Conservation (phyloP, 2,113 vertebrate genomes). For the Malurus elegans region DNA sequence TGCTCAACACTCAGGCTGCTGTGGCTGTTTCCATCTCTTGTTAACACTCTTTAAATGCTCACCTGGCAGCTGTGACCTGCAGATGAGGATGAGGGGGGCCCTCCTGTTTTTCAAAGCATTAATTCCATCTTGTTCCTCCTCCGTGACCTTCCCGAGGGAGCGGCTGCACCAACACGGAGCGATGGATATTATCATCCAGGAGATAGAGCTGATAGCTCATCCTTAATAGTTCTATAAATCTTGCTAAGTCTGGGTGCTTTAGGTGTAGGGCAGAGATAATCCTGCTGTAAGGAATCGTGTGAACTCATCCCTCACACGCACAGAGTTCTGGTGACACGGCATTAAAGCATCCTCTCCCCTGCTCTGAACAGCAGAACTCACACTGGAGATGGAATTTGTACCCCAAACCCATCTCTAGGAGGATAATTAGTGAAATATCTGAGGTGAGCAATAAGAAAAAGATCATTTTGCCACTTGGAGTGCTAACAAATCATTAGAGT, state of each 20-base stretch:
- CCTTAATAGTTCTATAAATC: slow-evolving; percentile 44
- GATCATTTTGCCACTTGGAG: rapidly evolving
- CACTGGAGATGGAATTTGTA: background rate
- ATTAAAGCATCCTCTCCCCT: background rate
- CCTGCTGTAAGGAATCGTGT: background rate
- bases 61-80: background rate
- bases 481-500: background rate
- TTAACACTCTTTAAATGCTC: background rate
- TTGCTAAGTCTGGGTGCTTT: background rate
- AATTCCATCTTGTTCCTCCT: background rate
- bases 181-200: background rate
- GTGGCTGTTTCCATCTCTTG: background rate
- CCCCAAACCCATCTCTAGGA: background rate
- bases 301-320: background rate
- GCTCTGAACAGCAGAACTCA: background rate
- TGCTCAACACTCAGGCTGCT: background rate
- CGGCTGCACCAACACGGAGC: background rate
- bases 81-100: background rate
- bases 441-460: background rate
- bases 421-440: background rate
- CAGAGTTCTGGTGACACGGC: background rate
- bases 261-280: background rate
- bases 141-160: background rate
- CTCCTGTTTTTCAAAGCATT: background rate
- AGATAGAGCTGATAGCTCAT: slow-evolving; percentile 14